Percentiles rank a stretch among this genome's conserved stretches.
Evolutionary conservation across 2,888 invertebrate species (phyloP).

Genomic region (Thera obeliscata): DNA sequence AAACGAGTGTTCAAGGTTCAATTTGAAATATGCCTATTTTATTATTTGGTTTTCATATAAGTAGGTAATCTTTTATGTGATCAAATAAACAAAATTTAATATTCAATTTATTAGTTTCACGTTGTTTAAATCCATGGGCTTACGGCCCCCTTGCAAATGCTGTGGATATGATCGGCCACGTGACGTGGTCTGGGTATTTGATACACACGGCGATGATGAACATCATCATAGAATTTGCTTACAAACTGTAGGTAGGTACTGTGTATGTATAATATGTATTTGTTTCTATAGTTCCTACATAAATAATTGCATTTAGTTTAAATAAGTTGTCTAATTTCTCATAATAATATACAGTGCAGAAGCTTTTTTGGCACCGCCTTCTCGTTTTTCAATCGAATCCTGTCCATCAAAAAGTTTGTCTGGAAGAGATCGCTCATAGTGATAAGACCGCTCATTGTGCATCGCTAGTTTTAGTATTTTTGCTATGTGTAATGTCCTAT

Average conservation of each 20-base stretch:
- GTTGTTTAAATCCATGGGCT: slow-evolving; percentile 52
- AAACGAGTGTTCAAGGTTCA: not conserved
- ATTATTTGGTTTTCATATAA: not conserved
- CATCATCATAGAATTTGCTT: not conserved
- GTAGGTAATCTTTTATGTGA: slow-evolving; percentile 7
- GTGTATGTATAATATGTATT: not conserved
- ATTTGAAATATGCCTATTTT: not conserved
- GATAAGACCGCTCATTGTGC: no score
- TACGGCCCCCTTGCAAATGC: slow-evolving; percentile 52
- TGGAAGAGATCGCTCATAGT: no score
- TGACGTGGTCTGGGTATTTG: slow-evolving; percentile 52
- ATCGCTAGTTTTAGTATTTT: no score
- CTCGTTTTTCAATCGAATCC: no score
- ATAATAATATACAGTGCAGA: no score
- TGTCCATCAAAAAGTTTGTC: no score
- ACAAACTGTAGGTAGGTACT: no score
- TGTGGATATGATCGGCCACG: slow-evolving; percentile 57
- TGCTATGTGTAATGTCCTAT: no score
- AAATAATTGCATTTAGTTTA: no score
- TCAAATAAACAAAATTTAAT: slow-evolving; percentile 43
- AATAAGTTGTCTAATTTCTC: no score
- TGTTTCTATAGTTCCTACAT: no score
- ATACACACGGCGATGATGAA: slow-evolving; percentile 50
- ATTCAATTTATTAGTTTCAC: slow-evolving; percentile 54
- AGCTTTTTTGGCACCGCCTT: no score